Base-by-base conservation (phyloP, 2,888 invertebrate species). In the Leptothorax acervorum region DNA sequence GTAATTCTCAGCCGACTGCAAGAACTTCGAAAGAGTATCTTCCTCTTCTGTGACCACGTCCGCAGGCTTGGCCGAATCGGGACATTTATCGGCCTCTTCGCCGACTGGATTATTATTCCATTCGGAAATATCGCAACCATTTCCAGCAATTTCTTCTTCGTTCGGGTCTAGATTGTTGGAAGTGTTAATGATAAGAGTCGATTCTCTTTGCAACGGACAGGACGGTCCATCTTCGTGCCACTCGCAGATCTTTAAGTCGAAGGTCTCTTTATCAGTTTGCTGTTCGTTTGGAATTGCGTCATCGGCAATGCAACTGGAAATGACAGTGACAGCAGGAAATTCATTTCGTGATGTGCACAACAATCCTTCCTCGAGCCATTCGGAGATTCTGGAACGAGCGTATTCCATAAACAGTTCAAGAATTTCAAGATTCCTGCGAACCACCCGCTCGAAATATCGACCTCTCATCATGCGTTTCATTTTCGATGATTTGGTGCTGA, bases 361-460 rank as follows among this genome's bases (percentile, higher is more conserved):
- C 31, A 83, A 76, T 62, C 39, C 8, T 39, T 73, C 70, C 23
- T 35, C 60, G 39, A 85, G 68, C 70, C 51, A 66, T 75, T 74
- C 79, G 66, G 86, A 79, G 28, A 86, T 57, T 48, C 66, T 75
- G 31, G 73, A 78, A 11, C 85, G 68, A 66, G 85, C 5, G 39
- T 76, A 82, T 9, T 65, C 51, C 11, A 76, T 48, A 53, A 87
- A 70, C 28, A 70, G n/a, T 3, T 84, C 78, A 2, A 91, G 60
- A 2, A 86, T 81, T 5, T 87, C 78, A 51, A 90, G 35, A 62
- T 90, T 88, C 15, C 79, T 83, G 15, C 57, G 70, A 2, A 91
- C 62, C n/a, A 91, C 74, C 0, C 90, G 86, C 65, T 90, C 91
- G 60, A 87, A 86, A 79, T 92, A 92, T 45, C 76, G 91, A 2